Evolutionary conservation across 1,140 invertebrate species (phyloP).

Genomic region (Bacillus rossius): DNA sequence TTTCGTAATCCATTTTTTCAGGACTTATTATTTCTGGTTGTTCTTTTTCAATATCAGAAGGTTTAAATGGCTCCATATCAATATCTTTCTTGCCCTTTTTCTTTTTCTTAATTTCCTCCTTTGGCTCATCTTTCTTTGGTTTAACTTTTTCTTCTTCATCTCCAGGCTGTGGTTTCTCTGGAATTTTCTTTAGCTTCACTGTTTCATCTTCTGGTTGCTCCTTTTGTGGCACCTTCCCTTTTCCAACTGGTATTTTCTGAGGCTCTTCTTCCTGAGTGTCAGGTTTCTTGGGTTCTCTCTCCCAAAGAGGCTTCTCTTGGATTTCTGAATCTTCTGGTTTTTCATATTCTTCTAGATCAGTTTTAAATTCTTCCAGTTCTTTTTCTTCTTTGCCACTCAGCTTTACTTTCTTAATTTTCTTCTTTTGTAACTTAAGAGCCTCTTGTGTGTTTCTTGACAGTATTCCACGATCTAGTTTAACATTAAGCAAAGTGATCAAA

Average conservation of each 20-base stretch:
- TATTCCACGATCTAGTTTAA: conserved; percentile 36
- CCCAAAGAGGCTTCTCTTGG: conserved; percentile 14
- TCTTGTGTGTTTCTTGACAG: conserved; percentile 37
- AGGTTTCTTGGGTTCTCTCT: conserved; percentile 19
- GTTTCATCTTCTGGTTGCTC: conserved; percentile 20
- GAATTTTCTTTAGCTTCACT: conserved; percentile 22
- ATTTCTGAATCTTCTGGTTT: conserved; percentile 12
- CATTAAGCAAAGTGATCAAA: conserved; percentile 39
- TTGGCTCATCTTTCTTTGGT: background rate
- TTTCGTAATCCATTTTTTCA: conserved; percentile 4
- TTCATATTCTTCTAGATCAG: conserved; percentile 29
- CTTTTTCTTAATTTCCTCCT: background rate
- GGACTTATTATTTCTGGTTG: conserved; percentile 6
- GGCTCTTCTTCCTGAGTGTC: conserved; percentile 28
- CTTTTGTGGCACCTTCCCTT: conserved; percentile 26
- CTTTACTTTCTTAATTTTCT: conserved; percentile 30
- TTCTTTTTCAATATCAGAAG: background rate
- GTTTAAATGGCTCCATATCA: conserved; percentile 6
- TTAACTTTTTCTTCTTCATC: conserved; percentile 2
- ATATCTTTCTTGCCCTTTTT: background rate
- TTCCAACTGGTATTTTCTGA: conserved; percentile 22
- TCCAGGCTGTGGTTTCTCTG: conserved; percentile 15
- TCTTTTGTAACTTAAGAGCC: conserved; percentile 34
- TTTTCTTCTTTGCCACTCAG: conserved; percentile 24
- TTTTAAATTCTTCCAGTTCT: conserved; percentile 27